Percentiles rank a stretch among this genome's conserved stretches.
Conservation (phyloP, 1,140 invertebrate species). For the Drosophila ironensis region DNA sequence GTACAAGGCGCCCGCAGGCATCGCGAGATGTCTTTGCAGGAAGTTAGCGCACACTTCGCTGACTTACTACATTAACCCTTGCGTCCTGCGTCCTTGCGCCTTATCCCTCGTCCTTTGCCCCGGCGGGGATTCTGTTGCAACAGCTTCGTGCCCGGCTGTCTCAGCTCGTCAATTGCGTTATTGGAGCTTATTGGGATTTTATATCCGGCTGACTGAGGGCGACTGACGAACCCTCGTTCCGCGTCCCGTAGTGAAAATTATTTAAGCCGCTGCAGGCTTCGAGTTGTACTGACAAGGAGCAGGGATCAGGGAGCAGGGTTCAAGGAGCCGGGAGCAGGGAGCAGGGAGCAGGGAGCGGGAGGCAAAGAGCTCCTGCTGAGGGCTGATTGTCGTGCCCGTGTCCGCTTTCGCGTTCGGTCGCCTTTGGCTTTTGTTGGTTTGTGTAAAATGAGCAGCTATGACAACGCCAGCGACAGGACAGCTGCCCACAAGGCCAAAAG, state of each 20-base stretch:
- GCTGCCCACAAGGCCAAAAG: slow-evolving; percentile 18
- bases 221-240: slow-evolving; percentile 32
- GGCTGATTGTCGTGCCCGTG: slow-evolving; percentile 26
- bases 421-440: slow-evolving; percentile 58
- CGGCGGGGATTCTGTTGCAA: slow-evolving; percentile 5
- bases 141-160: slow-evolving; percentile 34
- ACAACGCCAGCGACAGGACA: slow-evolving; percentile 36
- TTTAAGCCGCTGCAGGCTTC: slow-evolving; percentile 62
- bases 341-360: background rate
- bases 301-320: background rate
- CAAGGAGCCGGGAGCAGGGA: background rate
- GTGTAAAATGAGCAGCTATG: slow-evolving; percentile 69
- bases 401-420: slow-evolving; percentile 42
- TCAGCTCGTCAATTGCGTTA: slow-evolving; percentile 76
- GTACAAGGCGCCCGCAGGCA: slow-evolving; percentile 32
- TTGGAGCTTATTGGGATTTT: slow-evolving; percentile 80
- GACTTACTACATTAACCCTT: slow-evolving; percentile 25
- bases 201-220: no score
- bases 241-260: slow-evolving; percentile 59
- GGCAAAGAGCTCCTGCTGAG: slow-evolving; percentile 5
- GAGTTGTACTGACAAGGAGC: background rate
- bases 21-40: slow-evolving; percentile 42
- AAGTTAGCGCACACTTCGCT: slow-evolving; percentile 56
- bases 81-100: background rate
- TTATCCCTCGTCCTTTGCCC: slow-evolving; percentile 25